phyloP scores from a whole-genome alignment of 2,888 invertebrate species.

The Mellilla xanthometata region DNA sequence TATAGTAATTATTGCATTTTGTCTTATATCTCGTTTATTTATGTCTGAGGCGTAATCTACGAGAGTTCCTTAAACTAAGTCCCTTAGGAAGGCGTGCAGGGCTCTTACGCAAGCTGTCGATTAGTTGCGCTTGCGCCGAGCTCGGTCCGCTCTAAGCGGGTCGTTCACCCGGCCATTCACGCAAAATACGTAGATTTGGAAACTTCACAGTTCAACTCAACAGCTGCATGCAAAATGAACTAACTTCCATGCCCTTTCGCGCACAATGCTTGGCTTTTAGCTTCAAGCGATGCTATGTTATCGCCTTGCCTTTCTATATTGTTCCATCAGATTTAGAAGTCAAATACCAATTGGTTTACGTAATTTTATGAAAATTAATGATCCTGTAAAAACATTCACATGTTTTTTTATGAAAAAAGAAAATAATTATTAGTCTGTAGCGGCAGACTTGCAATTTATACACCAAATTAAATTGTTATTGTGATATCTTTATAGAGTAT shows the following conservation, averaged over 20 bases:
- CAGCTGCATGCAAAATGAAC: constrained; percentile 53
- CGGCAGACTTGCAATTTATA: too few species aligned
- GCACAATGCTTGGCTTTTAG: constrained; percentile 33
- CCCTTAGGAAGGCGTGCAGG: constrained; percentile 66
- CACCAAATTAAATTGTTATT: too few species aligned
- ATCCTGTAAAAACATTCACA: too few species aligned
- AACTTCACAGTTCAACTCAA: constrained; percentile 45
- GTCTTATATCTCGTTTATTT: constrained; percentile 28
- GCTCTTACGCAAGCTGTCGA: constrained; percentile 74
- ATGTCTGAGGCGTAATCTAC: constrained; percentile 31
- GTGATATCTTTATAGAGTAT: too few species aligned
- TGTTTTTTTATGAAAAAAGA: too few species aligned
- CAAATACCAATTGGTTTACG: constrained; percentile 18
- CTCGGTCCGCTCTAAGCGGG: constrained; percentile 62
- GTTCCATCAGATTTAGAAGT: constrained; percentile 23
- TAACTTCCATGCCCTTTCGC: constrained; percentile 45
- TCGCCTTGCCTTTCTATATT: constrained; percentile 25
- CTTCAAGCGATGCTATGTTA: constrained; percentile 27
- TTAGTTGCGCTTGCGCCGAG: constrained; percentile 64
- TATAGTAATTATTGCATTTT: constrained; percentile 45
- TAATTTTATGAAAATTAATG: too few species aligned
- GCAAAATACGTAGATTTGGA: constrained; percentile 63
- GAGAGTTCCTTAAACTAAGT: constrained; percentile 48
- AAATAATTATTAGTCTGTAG: too few species aligned
- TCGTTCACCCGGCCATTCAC: constrained; percentile 68